Evolutionary conservation across 2,888 invertebrate genomes (phyloP), one percentile per base, ranked within the genome.

Genomic region (Amphipyra berbera): DNA sequence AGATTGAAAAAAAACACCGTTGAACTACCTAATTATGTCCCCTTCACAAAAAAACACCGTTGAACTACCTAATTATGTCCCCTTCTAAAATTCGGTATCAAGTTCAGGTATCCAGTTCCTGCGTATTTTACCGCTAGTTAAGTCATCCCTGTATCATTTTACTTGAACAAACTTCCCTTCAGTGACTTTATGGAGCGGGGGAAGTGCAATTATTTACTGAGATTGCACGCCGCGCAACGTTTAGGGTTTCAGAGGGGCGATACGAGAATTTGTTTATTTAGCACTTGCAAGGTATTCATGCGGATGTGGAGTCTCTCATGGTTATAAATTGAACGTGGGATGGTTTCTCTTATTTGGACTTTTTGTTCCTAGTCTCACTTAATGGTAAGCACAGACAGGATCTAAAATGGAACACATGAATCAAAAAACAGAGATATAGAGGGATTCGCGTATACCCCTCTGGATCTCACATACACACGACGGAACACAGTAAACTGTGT

Each of bases 171-270:
- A 64, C 61, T 76, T 57, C 60, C 61, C 60, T 65, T 53, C 52
- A 59, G 58, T 33, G 45, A 61, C 66, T 80, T 76, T 73, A 73
- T 60, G 52, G 58, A 63, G n/a, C n/a, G n/a, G 80, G 80, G 82
- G 73, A 73, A 78, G 76, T 82, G 83, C 79, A 83, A 82, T 82
- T 82, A 83, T 78, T 83, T 81, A 81, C 81, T 46, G 67, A 81
- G 78, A 80, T 83, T 80, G 69, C 73, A 75, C 57, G 63, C 55
- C 63, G 76, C 58, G 61, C 68, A 55, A 53, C 68, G 70, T 80
- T 77, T 76, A 65, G 57, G 58, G 64, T 77, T 78, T 78, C 70
- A 60, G 53, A 45, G 63, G 71, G 78, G 74, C 47, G 61, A 61
- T 53, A 54, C 54, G 52, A 33, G 66, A 71, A 77, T 80, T 73